Percentiles rank a stretch among this genome's conserved stretches.
phyloP scores from a whole-genome alignment of 2,888 invertebrate species.

The Apomyelois bistriatella region DNA sequence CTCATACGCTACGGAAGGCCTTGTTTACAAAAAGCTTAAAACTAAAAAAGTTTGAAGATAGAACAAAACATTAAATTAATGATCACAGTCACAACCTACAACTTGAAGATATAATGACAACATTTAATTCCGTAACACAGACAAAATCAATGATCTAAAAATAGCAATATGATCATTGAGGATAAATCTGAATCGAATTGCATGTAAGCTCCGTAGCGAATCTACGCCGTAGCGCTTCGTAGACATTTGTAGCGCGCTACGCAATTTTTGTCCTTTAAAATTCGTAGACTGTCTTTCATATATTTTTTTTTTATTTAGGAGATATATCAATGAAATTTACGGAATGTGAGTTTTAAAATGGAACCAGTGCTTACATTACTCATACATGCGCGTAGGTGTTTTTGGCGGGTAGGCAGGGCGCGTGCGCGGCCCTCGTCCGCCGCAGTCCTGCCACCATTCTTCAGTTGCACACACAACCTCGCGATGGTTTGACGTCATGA shows the following conservation, averaged over 20 bases:
- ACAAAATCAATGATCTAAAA: conserved; percentile 7
- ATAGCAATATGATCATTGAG: conserved; percentile 3
- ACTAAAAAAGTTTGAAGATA: no score
- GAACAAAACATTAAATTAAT: no score
- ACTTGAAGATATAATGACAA: background rate
- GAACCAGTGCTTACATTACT: conserved; percentile 40
- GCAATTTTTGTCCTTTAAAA: conserved; percentile 6
- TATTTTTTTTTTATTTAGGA: background rate
- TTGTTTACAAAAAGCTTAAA: no score
- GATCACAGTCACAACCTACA: no score
- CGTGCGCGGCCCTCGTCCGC: conserved; percentile 62
- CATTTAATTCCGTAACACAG: background rate
- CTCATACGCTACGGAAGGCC: no score
- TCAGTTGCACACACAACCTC: conserved; percentile 64
- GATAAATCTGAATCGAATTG: conserved; percentile 5
- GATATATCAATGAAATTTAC: conserved; percentile 16
- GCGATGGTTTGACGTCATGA: conserved; percentile 39
- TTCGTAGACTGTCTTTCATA: no score
- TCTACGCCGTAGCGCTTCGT: conserved; percentile 39
- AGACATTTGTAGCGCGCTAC: conserved; percentile 38
- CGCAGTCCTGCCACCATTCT: conserved; percentile 78
- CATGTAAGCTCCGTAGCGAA: conserved; percentile 18
- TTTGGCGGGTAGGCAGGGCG: conserved; percentile 71
- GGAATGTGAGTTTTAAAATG: conserved; percentile 62
- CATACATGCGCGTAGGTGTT: conserved; percentile 76